phyloP scores from a whole-genome alignment of 2,797 vertebrate species.

The Eremophila alpestris region DNA sequence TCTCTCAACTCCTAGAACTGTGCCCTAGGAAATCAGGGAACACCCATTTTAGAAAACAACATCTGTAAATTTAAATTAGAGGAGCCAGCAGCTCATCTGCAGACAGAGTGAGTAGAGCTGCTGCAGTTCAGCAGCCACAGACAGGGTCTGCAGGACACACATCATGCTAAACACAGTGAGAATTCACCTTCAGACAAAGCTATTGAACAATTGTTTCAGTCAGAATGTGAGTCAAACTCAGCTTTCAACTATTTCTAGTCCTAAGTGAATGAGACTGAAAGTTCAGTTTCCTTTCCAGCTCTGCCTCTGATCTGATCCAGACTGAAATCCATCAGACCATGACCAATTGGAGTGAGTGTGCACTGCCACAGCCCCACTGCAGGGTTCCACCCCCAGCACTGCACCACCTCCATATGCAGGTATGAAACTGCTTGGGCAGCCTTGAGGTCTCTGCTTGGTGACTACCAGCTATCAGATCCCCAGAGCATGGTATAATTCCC shows the following conservation, averaged over 20 bases:
- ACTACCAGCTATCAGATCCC: background rate
- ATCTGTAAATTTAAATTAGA: background rate
- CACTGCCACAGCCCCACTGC: background rate
- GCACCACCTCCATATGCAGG: background rate
- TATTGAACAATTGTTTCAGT: background rate
- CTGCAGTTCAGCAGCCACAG: background rate
- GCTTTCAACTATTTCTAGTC: background rate
- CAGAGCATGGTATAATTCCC: background rate
- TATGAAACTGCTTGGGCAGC: background rate
- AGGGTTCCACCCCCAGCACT: background rate
- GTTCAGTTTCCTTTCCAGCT: background rate
- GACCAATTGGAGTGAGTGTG: accelerated
- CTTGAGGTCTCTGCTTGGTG: background rate
- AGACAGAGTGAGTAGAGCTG: background rate
- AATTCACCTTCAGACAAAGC: background rate
- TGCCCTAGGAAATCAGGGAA: background rate
- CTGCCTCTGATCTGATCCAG: background rate
- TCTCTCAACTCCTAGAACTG: background rate
- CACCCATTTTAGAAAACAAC: background rate
- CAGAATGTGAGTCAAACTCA: background rate
- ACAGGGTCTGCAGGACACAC: background rate
- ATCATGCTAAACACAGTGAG: background rate
- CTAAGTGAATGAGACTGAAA: background rate
- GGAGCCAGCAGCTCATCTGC: background rate
- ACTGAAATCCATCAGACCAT: background rate